Base-by-base conservation (phyloP, 2,113 vertebrate species). In the Bos indicus region DNA sequence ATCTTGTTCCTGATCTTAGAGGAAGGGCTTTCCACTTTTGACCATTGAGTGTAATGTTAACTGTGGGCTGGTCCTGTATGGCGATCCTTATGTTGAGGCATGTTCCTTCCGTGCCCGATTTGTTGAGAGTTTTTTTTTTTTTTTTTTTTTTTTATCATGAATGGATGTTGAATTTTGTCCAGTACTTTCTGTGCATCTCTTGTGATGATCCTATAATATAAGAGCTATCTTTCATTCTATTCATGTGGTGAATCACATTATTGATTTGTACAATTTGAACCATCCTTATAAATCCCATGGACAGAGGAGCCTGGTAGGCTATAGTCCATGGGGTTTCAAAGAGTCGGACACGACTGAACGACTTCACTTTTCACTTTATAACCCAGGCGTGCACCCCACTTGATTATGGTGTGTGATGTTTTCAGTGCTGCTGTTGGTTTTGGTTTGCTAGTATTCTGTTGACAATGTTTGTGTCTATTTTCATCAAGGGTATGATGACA, bases 301-400 rank as follows among this genome's bases (percentile, higher is more conserved):
- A 71, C 67, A 23, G 67, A 71, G n/a, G 19, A 71, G n/a, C n/a
- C 67, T 71, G 67, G 36, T 71, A 6, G 19, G n/a, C 67, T 71
- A 23, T 5, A 23, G 19, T 23, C n/a, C 67, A 6, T 40, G 67
- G n/a, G 19, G n/a, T 71, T 0, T 0, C 67, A 40, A 71, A 40
- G n/a, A 71, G 19, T 23, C 2, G 0, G n/a, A 40, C n/a, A 12
- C 0, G 0, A 67, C 62, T n/a, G 62, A 64, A 3, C 1, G 0
- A 5, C 64, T 36, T n/a, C 33, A 21, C n/a, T 71, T 21, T 36
- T 71, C n/a, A 11, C n/a, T 28, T 52, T 94, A 11, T 46, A 88
- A 26, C 13, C 26, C 36, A 64, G 14, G 13, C 46, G 19, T 54
- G 46, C 60, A 54, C 33, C 71, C 71, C 56, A n/a, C 8, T 78